phyloP scores from a whole-genome alignment of 1,140 invertebrate genomes.

The Trichonephila clavipes region DNA sequence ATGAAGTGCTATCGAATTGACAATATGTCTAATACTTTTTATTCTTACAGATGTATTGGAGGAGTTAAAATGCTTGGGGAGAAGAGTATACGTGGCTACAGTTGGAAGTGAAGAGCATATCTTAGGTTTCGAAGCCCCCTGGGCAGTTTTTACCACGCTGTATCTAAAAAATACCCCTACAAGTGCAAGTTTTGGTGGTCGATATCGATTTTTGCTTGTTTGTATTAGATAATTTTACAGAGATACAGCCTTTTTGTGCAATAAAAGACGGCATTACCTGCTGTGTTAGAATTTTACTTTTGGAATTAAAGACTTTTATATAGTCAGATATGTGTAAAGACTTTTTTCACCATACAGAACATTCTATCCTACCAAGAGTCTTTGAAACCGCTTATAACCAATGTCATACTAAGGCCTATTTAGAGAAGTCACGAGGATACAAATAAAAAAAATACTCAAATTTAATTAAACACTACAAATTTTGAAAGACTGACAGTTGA shows the following conservation, averaged over 20 bases:
- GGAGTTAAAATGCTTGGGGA: conserved; percentile 20
- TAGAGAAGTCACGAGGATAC: too few relatives aligned
- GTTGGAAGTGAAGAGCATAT: not conserved
- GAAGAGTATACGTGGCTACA: not conserved
- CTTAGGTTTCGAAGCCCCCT: not conserved
- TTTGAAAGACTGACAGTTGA: too few relatives aligned
- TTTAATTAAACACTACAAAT: too few relatives aligned
- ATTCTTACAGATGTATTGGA: not conserved
- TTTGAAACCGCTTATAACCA: too few relatives aligned
- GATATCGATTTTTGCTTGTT: not conserved
- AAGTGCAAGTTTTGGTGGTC: not conserved
- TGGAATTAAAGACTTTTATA: too few relatives aligned
- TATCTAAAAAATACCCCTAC: not conserved
- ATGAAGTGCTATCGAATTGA: conserved; percentile 7
- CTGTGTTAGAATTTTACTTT: too few relatives aligned
- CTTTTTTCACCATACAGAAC: too few relatives aligned
- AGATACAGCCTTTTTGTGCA: not conserved
- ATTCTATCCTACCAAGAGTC: too few relatives aligned
- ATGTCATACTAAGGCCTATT: too few relatives aligned
- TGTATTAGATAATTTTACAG: not conserved
- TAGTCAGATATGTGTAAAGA: too few relatives aligned
- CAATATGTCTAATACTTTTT: conserved; percentile 12
- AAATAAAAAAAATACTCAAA: too few relatives aligned
- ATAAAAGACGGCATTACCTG: too few relatives aligned
- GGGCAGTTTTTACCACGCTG: not conserved